A percentile compares a stretch with the other conserved stretches of the same genome.
Conservation (phyloP, 2,113 vertebrate genomes). For the Pseudorhombus dupliciocellatus region DNA sequence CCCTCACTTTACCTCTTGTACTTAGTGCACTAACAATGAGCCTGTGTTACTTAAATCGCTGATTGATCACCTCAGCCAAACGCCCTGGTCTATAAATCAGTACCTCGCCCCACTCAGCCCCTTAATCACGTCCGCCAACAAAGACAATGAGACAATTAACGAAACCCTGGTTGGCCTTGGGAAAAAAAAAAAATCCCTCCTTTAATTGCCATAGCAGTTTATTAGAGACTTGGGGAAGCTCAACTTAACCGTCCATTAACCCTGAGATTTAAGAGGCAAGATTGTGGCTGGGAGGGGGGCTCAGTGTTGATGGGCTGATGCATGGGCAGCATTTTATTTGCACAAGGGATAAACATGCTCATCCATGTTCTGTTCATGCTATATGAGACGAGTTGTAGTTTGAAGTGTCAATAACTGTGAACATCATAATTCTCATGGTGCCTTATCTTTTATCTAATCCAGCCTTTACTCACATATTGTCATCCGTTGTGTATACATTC, state of each 20-base stretch:
- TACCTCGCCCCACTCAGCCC: constrained; percentile 32
- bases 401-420: too few species aligned
- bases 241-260: constrained; percentile 59
- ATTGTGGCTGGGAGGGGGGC: not conserved
- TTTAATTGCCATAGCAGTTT: constrained; percentile 72
- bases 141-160: constrained; percentile 70
- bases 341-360: not conserved
- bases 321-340: not conserved
- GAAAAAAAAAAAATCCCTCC: constrained; percentile 61
- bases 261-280: constrained; percentile 39
- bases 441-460: too few species aligned
- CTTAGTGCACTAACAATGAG: constrained; percentile 55
- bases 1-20: constrained; percentile 32
- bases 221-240: constrained; percentile 58
- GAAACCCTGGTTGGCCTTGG: constrained; percentile 50
- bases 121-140: constrained; percentile 68
- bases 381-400: not conserved
- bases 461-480: too few species aligned
- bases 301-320: constrained; percentile 1
- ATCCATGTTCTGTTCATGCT: not conserved
- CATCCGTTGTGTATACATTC: too few species aligned
- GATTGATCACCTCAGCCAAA: constrained; percentile 71
- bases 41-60: constrained; percentile 48
- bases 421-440: too few species aligned
- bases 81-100: constrained; percentile 65